Evolutionary conservation across 1,140 invertebrate genomes (phyloP), one percentile per base, ranked within the genome.

Genomic region (Yoshiicerus persimilis): DNA sequence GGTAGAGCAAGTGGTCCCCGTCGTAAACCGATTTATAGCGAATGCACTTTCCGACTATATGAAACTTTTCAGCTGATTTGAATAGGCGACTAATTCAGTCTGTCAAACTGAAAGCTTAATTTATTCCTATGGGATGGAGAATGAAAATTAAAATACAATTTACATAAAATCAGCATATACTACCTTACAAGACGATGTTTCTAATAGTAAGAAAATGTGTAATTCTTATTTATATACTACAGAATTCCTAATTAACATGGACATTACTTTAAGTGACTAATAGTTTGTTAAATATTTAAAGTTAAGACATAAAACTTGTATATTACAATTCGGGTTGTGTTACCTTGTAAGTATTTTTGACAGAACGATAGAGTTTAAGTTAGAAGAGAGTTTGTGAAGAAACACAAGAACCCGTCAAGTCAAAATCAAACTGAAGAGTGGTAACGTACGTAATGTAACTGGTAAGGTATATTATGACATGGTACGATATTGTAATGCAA

Each of bases 1-100:
- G 39, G 87, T 87, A 41, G 87, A 87, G 83, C 87, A 87, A 84
- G 87, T 87, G 80, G 87, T 87, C 80, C 87, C 87, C 87, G 87
- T 87, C 83, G 70, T 87, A 36, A 80, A 80, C 75, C 75, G 75
- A 80, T 32, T 80, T 32, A 34, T 80, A 34, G 11, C 32, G 75
- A 80, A 34, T 70, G 66, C 66, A 30, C 10, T 80, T n/a, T 38
- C 34, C 4, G 20, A 36, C 75, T 80, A 16, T 32, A 34, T 75
- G 10, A 75, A 80, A 32, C 75, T 80, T 80, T 80, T 36, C 75
- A 80, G 75, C 75, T 80, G 75, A 80, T 80, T 80, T 80, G 75
- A 80, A 30, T 80, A 80, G 32, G 20, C 32, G 16, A 38, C 75
- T 36, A 30, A 20, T 36, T 70, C 11, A 23, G 27, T 13, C 25